Percentiles rank a stretch among this genome's conserved stretches.
Evolutionary conservation across 2,888 invertebrate genomes (phyloP).

Genomic region (Tenthredo amoena): DNA sequence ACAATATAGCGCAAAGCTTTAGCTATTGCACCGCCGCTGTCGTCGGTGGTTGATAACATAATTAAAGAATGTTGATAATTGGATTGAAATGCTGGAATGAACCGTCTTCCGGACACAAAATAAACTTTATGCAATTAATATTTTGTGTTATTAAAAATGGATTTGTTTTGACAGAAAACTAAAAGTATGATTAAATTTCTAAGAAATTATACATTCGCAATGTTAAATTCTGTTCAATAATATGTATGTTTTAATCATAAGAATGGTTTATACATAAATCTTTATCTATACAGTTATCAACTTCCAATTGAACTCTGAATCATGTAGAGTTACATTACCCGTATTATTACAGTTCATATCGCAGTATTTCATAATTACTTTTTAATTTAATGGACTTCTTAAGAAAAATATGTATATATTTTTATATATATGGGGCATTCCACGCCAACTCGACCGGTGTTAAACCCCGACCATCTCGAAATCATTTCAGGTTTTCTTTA

Average conservation of each 20-base stretch:
- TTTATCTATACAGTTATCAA: background rate
- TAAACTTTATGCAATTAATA: conserved; percentile 24
- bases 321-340: conserved; percentile 27
- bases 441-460: too few species aligned
- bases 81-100: conserved; percentile 10
- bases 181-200: background rate
- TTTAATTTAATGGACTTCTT: conserved; percentile 40
- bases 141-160: conserved; percentile 16
- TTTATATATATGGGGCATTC: background rate
- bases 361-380: conserved; percentile 49
- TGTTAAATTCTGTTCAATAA: background rate
- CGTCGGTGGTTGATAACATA: conserved; percentile 20
- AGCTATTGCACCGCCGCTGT: background rate
- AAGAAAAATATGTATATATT: background rate
- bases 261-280: background rate
- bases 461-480: too few species aligned
- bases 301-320: conserved; percentile 32
- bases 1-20: background rate
- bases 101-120: conserved; percentile 34
- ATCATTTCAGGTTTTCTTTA: too few species aligned
- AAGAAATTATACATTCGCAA: background rate
- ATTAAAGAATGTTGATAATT: background rate
- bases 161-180: background rate
- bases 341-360: conserved; percentile 51
- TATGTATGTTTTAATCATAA: background rate